Evolutionary conservation across 2,797 vertebrate species (phyloP), one percentile per base, ranked within the genome.

Genomic region (Neosilurus mollespiculum): DNA sequence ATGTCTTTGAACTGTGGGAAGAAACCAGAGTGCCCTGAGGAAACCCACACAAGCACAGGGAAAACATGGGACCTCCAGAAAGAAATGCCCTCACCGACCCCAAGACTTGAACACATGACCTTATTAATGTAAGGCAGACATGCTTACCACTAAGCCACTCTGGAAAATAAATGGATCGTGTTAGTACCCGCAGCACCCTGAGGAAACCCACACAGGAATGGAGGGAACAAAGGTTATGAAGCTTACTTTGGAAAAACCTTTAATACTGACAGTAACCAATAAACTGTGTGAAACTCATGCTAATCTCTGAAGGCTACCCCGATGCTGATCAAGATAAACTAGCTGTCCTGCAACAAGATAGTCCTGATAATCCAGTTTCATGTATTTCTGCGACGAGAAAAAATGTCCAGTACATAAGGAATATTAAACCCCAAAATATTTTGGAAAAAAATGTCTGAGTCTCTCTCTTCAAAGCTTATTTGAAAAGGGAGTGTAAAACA

Each of bases 401-500:
- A 62, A 9, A 4, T 4, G 7, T 58, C 53, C 26, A 34, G 4
- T 62, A 10, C 16, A 20, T 75, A 16, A 10, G 22, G 8, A 5
- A 78, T 18, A 49, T 51, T 18, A 18, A 26, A 24, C 11, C 1
- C 20, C 2, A 18, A 51, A 26, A 43, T 24, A 15, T 2, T 15
- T 15, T n/a, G 9, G 30, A 34, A 34, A 73, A 18, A 58, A 58
- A 58, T n/a, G 56, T 20, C 16, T 62, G 22, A 43, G 30, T 24
- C 26, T 61, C 11, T 37, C 16, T 76, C 18, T 43, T 4, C 34
- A 78, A 34, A 62, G 34, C n/a, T 64, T 3, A 49, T 78, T 49
- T 61, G 3, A 61, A 64, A 78, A 24, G 37, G 76, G 76, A 64
- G 76, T 78, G 76, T 51, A 51, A 78, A 64, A 78, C 76, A 49